Percentiles rank a stretch among this genome's conserved stretches.
Evolutionary conservation across 2,113 vertebrate species (phyloP).

Genomic region (Caranx ignobilis): DNA sequence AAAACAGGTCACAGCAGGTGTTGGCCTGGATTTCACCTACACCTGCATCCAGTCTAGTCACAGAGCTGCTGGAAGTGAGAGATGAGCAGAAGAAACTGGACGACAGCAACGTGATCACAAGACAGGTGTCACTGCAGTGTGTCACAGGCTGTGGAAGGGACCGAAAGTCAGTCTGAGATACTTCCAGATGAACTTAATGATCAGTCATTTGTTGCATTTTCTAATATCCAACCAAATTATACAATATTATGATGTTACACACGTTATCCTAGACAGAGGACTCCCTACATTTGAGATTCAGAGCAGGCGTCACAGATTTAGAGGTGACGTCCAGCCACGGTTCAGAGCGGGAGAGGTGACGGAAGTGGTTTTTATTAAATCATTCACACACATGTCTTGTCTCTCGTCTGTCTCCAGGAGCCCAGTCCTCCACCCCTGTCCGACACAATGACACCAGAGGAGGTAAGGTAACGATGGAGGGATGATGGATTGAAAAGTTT

Average conservation of each 20-base stretch:
- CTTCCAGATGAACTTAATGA: no score
- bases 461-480: slow-evolving; percentile 81
- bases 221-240: background rate
- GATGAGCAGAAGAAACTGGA: background rate
- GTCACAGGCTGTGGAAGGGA: no score
- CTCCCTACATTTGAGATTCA: background rate
- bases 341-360: background rate
- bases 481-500: background rate
- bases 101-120: background rate
- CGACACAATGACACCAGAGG: slow-evolving; percentile 91
- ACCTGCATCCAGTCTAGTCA: slow-evolving; percentile 15
- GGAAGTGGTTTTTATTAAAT: slow-evolving; percentile 8
- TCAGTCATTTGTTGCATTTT: background rate
- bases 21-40: slow-evolving; percentile 35
- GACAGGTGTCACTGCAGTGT: background rate
- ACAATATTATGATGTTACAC: background rate
- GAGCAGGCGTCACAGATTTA: background rate
- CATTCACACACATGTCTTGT: slow-evolving; percentile 10
- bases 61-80: background rate
- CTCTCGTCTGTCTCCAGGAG: slow-evolving; percentile 64
- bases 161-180: no score
- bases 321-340: background rate
- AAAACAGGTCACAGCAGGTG: slow-evolving; percentile 35
- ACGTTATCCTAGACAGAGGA: no score
- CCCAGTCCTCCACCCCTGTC: slow-evolving; percentile 72